phyloP scores from a whole-genome alignment of 2,888 invertebrate species.

The Reticulitermes lucifugus region DNA sequence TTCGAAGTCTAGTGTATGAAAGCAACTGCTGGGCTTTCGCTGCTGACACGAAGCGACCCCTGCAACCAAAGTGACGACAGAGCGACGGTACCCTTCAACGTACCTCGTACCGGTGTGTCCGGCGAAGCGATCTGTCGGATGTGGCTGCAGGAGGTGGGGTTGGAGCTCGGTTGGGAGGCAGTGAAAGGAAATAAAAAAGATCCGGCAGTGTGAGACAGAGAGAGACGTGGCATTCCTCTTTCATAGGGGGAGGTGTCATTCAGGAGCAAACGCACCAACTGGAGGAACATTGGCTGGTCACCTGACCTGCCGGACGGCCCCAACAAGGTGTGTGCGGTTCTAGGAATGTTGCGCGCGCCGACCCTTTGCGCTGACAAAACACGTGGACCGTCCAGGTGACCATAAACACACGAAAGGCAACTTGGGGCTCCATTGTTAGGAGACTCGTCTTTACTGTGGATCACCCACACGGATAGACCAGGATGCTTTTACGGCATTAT shows the following conservation, averaged over 20 bases:
- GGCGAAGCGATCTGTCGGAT: neutral
- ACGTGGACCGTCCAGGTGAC: conserved; percentile 35
- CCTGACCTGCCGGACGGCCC: conserved; percentile 47
- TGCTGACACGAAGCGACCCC: neutral
- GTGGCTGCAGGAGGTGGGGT: conserved; percentile 6
- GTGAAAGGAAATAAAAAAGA: neutral
- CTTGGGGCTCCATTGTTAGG: too few relatives aligned
- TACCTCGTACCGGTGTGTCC: conserved; percentile 13
- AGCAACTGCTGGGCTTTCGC: neutral
- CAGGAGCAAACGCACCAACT: conserved; percentile 43
- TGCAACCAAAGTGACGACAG: too few relatives aligned
- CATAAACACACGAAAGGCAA: too few relatives aligned
- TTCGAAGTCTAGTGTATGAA: neutral
- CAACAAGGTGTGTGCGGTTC: conserved; percentile 43
- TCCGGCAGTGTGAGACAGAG: conserved; percentile 22
- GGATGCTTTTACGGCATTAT: too few relatives aligned
- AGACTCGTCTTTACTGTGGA: too few relatives aligned
- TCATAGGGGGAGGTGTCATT: conserved; percentile 48
- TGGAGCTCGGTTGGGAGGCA: neutral
- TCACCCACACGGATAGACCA: too few relatives aligned
- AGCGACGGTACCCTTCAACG: neutral
- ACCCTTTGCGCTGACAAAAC: neutral
- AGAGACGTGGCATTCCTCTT: conserved; percentile 38
- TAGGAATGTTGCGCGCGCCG: conserved; percentile 44
- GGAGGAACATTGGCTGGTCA: conserved; percentile 41